Evolutionary conservation across 2,888 invertebrate genomes (phyloP), one percentile per base, ranked within the genome.

Genomic region (Lathronympha strigana): DNA sequence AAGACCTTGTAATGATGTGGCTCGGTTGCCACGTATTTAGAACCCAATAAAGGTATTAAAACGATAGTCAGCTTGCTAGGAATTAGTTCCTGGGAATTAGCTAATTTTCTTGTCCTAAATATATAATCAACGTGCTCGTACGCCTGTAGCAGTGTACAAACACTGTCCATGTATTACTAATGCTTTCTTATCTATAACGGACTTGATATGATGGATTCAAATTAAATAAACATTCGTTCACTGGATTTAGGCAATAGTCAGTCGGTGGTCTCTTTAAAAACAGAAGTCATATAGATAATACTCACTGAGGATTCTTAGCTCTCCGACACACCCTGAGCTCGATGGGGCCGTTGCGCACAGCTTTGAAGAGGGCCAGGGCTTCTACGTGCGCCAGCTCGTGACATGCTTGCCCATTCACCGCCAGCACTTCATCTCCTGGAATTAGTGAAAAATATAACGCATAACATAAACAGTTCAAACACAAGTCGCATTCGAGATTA

Each of bases 381-480:
- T 97, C 96, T 45, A 95, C 93, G 81, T 97, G 96, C 0, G 96
- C 95, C 72, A 96, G 92, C 76, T 96, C 96, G 76, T 96, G 95
- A 76, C 96, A 95, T 51, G 95, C 94, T 73, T 95, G 94, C 11
- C 96, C 96, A 86, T 97, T 97, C 19, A 97, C 95, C 63, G 96
- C 95, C 72, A 96, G 86, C 74, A 97, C 95, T 87, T 97, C 96
- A 81, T 97, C 97, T 57, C 97, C 96, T 94, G 84, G 28, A 90
- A 92, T 43, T 43, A 43, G 21, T 21, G 0, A 33, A 11, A 6
- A n/a, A n/a, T n/a, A n/a, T n/a, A n/a, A n/a, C n/a, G n/a, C n/a
- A n/a, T n/a, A n/a, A n/a, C n/a, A n/a, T n/a, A n/a, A n/a, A n/a
- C n/a, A n/a, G n/a, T n/a, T n/a, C n/a, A n/a, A n/a, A n/a, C n/a